These are phyloP conservation scores for Papilio glaucus DNA, from an alignment of 1,140 invertebrate genomes.

Conservation along the genomic window DNA sequence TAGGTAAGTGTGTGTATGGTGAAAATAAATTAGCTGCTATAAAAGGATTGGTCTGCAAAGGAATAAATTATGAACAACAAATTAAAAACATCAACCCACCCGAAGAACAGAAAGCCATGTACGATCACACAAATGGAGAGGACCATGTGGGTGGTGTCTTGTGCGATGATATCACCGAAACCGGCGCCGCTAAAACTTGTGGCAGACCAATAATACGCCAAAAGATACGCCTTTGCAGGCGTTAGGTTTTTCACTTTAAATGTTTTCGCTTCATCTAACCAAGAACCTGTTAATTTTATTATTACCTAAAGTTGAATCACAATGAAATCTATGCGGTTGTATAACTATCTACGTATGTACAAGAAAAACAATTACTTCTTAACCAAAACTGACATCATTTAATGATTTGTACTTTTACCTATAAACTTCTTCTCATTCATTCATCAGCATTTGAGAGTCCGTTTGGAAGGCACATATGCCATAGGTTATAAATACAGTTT, in stretches of 20 bases:
- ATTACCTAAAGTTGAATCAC: not conserved
- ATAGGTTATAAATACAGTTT: too few relatives aligned
- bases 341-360: too few relatives aligned
- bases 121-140: conserved; percentile 73
- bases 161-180: conserved; percentile 79
- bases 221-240: conserved; percentile 69
- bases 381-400: too few relatives aligned
- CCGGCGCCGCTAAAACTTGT: conserved; percentile 75
- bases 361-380: too few relatives aligned
- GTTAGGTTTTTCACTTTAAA: conserved; percentile 56
- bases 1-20: too few relatives aligned
- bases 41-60: not conserved
- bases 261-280: conserved; percentile 64
- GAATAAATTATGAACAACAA: conserved; percentile 7
- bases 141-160: conserved; percentile 71
- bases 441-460: too few relatives aligned
- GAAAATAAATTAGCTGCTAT: not conserved
- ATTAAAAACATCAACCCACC: conserved; percentile 59
- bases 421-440: too few relatives aligned
- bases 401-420: too few relatives aligned
- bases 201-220: conserved; percentile 78
- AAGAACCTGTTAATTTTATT: conserved; percentile 54
- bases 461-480: too few relatives aligned
- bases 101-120: conserved; percentile 79
- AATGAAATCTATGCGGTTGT: not conserved